phyloP scores from a whole-genome alignment of 2,113 vertebrate genomes.

The Saccopteryx bilineata region DNA sequence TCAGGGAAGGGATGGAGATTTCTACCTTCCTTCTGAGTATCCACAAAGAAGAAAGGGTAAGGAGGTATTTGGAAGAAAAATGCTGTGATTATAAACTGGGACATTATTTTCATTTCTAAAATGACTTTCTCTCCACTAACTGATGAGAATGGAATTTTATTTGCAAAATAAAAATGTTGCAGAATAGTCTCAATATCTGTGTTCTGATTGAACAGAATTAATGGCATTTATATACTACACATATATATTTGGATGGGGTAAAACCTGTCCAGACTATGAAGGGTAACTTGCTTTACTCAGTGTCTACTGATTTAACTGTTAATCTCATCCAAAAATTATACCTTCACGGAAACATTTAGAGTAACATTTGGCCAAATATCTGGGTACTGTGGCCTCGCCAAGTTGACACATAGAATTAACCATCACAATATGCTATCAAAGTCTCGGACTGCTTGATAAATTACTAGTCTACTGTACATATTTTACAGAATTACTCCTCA shows the following conservation, averaged over 20 bases:
- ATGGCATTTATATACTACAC: neutral
- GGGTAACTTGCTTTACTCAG: neutral
- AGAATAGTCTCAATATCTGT: neutral
- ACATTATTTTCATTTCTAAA: neutral
- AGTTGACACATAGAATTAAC: neutral
- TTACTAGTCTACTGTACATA: neutral
- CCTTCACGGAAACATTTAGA: neutral
- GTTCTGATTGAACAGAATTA: neutral
- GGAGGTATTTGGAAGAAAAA: neutral
- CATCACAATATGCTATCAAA: neutral
- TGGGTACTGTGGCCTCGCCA: neutral
- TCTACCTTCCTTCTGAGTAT: neutral
- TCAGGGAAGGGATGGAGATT: neutral
- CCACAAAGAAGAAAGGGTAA: neutral
- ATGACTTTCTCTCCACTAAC: neutral
- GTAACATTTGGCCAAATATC: neutral
- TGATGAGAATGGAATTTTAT: neutral
- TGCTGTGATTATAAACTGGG: neutral
- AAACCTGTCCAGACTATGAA: neutral
- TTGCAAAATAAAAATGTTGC: neutral
- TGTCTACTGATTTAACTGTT: neutral
- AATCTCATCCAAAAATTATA: neutral
- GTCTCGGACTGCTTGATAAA: neutral
- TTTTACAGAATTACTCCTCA: neutral
- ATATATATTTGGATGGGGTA: too few species aligned